Base-by-base conservation (phyloP, 2,888 invertebrate species). In the Corythucha ciliata region DNA sequence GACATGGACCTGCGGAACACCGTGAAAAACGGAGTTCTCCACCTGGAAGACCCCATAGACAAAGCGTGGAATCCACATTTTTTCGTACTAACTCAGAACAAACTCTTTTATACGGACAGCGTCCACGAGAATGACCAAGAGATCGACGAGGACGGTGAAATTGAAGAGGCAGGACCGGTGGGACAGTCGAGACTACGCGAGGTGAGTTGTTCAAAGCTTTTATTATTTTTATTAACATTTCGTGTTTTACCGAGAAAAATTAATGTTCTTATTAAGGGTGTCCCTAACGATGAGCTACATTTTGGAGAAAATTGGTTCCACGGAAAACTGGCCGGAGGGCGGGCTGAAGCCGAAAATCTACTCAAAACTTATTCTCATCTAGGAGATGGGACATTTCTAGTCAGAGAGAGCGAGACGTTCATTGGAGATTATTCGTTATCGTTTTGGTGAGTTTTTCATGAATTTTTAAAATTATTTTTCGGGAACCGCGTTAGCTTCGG, bases 231-330 rank as follows among this genome's bases (percentile, higher is more conserved):
- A 12, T 49, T n/a, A 26, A 5, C 21, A 14, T 39, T 39, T 18
- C 7, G 4, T 39, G 5, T 5, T 39, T 39, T 12, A 39, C 10
- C n/a, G 16, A 22, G n/a, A n/a, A n/a, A n/a, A n/a, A n/a, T n/a
- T n/a, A 29, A 12, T 29, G 29, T n/a, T n/a, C n/a, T 50, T 18
- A 44, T 46, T 46, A 47, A 67, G 62, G 79, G 78, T 51, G 75
- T 86, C 8, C 81, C 84, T 1, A 87, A 86, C 62, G 88, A 91
- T 64, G 92, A 92, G 65, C 68, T 92, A 57, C 92, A 92, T 69
- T 90, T 87, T 65, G 81, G 84, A 21, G 93, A 93, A 68, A 84
- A 84, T 66, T 93, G 93, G 93, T 93, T 91, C 65, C 93, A 93
- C 65, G 91, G 92, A 0, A 82, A 82, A 66, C 69, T 92, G 29